Percentiles rank a stretch among this genome's conserved stretches.
phyloP scores from a whole-genome alignment of 2,113 vertebrate genomes.

The Lycaon pictus region DNA sequence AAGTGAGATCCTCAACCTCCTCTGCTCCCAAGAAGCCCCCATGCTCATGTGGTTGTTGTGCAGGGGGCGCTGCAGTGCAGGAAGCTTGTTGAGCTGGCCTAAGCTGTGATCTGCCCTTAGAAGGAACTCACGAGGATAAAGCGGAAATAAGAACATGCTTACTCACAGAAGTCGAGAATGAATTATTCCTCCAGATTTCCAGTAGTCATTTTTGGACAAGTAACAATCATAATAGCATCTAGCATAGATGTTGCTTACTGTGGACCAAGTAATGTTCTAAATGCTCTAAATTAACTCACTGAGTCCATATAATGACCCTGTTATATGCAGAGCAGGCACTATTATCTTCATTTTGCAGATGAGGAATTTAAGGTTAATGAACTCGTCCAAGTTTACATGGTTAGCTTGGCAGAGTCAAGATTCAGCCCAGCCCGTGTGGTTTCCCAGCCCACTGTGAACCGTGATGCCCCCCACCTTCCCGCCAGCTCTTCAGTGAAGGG shows the following conservation, averaged over 20 bases:
- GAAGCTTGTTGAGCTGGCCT: neutral
- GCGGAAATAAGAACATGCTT: neutral
- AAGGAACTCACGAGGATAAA: neutral
- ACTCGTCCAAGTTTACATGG: neutral
- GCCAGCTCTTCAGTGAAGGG: neutral
- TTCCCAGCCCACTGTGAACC: neutral
- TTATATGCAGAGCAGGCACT: neutral
- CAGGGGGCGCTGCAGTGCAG: neutral
- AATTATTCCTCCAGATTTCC: neutral
- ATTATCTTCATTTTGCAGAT: slow-evolving; percentile 2
- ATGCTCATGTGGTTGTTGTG: neutral
- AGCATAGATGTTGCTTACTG: neutral
- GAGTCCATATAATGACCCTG: neutral
- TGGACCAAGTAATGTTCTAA: neutral
- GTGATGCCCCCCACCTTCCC: neutral
- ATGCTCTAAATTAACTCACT: neutral
- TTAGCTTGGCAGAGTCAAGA: neutral
- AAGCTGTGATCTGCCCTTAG: neutral
- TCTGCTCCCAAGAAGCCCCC: neutral
- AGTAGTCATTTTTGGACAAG: neutral
- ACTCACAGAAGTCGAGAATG: neutral
- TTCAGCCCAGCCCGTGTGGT: neutral
- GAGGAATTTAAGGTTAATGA: slow-evolving; percentile 11
- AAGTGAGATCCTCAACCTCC: neutral
- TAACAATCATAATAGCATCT: neutral